Percentiles rank a stretch among this genome's conserved stretches.
These are phyloP conservation scores for Alectoris magna DNA, from an alignment of 2,797 vertebrate genomes.

Conservation along the genomic window DNA sequence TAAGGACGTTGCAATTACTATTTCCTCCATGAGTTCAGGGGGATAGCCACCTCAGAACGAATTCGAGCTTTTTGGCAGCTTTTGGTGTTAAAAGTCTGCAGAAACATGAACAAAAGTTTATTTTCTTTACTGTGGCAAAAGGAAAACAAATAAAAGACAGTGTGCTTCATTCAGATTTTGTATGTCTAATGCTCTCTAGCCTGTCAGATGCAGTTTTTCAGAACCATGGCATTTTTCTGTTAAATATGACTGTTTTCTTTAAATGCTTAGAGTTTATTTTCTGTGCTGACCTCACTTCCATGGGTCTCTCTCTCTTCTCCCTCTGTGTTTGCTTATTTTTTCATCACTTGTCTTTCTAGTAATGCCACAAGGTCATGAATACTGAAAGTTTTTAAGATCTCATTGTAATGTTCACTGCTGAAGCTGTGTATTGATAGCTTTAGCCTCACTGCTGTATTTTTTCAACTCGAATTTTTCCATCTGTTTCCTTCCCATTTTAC, in stretches of 20 bases:
- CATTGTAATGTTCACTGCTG: not conserved
- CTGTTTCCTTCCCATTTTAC: not conserved
- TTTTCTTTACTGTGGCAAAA: not conserved
- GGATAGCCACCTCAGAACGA: not conserved
- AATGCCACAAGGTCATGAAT: not conserved
- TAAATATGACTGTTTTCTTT: not conserved
- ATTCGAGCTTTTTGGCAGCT: not conserved
- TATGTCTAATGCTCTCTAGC: accelerated
- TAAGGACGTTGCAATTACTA: not conserved
- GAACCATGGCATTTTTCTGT: not conserved
- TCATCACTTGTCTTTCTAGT: not conserved
- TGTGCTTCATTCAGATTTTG: not conserved
- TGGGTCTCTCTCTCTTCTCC: not conserved
- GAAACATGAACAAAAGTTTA: not conserved
- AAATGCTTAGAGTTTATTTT: not conserved
- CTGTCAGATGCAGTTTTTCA: not conserved
- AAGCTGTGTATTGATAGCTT: not conserved
- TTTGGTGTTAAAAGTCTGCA: constrained; percentile 6
- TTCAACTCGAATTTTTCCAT: not conserved
- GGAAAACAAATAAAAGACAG: not conserved
- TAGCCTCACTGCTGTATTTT: not conserved
- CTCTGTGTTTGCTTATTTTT: not conserved
- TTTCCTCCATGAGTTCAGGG: not conserved
- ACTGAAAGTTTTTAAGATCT: not conserved
- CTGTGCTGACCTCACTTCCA: not conserved